These are phyloP conservation scores for Hedya salicella DNA, from an alignment of 2,888 invertebrate genomes.

Conservation along the genomic window DNA sequence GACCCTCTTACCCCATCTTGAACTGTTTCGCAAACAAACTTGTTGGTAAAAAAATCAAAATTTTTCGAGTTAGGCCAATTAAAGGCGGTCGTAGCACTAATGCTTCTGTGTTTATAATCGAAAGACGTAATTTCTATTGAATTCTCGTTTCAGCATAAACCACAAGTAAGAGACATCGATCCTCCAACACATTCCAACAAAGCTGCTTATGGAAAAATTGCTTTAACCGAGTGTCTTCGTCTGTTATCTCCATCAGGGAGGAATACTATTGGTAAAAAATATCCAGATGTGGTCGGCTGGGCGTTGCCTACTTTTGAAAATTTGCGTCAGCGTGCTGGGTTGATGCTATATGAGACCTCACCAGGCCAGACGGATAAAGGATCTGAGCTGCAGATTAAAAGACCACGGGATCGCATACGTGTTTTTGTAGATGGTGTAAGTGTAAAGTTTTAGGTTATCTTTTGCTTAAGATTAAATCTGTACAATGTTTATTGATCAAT, in stretches of 20 bases:
- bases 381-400: slow-evolving; percentile 77
- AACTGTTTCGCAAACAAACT: too few relatives aligned
- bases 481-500: too few relatives aligned
- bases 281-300: slow-evolving; percentile 57
- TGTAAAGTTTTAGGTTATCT: slow-evolving; percentile 38
- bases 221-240: slow-evolving; percentile 76
- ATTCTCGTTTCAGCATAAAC: slow-evolving; percentile 84
- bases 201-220: slow-evolving; percentile 86
- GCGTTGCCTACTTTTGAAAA: slow-evolving; percentile 86
- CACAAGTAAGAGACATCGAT: slow-evolving; percentile 64
- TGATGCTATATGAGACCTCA: slow-evolving; percentile 86
- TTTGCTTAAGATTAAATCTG: too few relatives aligned
- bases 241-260: slow-evolving; percentile 75
- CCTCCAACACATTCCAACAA: slow-evolving; percentile 86
- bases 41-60: too few relatives aligned
- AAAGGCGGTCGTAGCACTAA: too few relatives aligned
- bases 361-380: slow-evolving; percentile 61
- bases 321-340: slow-evolving; percentile 85
- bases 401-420: slow-evolving; percentile 88
- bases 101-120: too few relatives aligned
- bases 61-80: too few relatives aligned
- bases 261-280: slow-evolving; percentile 61
- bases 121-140: too few relatives aligned
- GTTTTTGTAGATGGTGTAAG: slow-evolving; percentile 87
- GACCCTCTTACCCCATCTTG: too few relatives aligned